phyloP scores from a whole-genome alignment of 1,140 invertebrate species.

The Agrypnia vestita region DNA sequence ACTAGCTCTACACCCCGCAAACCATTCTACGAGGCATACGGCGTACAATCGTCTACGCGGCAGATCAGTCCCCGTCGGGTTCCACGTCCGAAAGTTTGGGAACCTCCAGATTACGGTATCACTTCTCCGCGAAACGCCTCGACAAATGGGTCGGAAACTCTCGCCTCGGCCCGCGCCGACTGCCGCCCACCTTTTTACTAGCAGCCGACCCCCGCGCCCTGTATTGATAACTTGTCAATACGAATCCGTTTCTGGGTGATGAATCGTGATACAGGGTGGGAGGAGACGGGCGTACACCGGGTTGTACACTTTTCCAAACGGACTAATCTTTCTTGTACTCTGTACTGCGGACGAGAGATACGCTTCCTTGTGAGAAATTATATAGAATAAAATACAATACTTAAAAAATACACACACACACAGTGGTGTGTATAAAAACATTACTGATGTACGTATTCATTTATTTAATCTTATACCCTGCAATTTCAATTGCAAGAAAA shows the following conservation, averaged over 20 bases:
- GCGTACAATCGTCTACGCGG: too few species aligned
- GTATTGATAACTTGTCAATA: conserved; percentile 59
- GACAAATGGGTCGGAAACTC: conserved; percentile 34
- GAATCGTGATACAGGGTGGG: conserved; percentile 33
- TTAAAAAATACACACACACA: too few species aligned
- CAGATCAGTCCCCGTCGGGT: too few species aligned
- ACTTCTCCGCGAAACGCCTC: conserved; percentile 10
- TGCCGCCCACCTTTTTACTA: conserved; percentile 1
- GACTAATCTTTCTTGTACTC: background rate
- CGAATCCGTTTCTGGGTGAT: conserved; percentile 41
- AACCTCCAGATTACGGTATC: background rate
- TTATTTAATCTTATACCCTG: too few species aligned
- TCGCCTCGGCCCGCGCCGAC: conserved; percentile 4
- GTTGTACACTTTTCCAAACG: background rate
- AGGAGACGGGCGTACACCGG: conserved; percentile 11
- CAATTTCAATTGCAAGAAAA: too few species aligned
- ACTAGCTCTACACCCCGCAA: too few species aligned
- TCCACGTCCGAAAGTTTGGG: too few species aligned
- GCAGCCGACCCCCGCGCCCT: conserved; percentile 19
- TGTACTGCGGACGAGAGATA: background rate
- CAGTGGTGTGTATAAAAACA: too few species aligned
- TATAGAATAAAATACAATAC: too few species aligned
- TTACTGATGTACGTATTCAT: too few species aligned
- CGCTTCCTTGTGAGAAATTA: too few species aligned
- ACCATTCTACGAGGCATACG: too few species aligned